phyloP scores from a whole-genome alignment of 1,140 invertebrate species.

The honey bee (Apis mellifera) region Amel_HAv3.1 CM009936.2:12484001-12484500 shows the following conservation, averaged over 20 bases:
- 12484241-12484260: not conserved
- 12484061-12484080: too few species aligned
- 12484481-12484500: not conserved
- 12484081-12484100: too few species aligned
- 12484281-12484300: constrained; percentile 5
- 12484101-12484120: too few species aligned
- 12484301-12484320: constrained; percentile 4
- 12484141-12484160: not conserved
- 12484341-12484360: not conserved
- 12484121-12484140: not conserved
- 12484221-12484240: not conserved
- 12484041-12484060: too few species aligned
- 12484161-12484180: too few species aligned
- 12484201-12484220: not conserved
- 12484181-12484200: not conserved
- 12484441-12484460: not conserved
- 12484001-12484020: too few species aligned
- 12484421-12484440: not conserved
- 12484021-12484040: too few species aligned
- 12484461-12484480: not conserved
- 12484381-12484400: not conserved
- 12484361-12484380: not conserved
- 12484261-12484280: not conserved
- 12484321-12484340: not conserved
- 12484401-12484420: not conserved